Conservation (phyloP, 2,113 vertebrate species). For the Notarius quadriscutis region DNA sequence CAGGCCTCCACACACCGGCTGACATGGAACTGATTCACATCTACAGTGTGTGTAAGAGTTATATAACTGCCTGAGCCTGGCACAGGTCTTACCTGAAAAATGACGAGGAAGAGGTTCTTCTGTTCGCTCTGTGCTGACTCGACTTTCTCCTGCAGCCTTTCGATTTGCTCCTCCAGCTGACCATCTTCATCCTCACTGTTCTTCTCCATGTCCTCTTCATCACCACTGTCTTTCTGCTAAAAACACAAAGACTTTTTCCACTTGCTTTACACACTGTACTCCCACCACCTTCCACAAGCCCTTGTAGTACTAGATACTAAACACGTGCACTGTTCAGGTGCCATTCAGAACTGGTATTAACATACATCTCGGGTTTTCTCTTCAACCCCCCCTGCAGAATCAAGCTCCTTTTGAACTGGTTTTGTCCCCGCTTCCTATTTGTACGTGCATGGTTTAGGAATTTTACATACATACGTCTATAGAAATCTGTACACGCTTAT, state of each 20-base stretch:
- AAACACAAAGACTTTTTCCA: constrained; percentile 15
- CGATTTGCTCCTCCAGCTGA: constrained; percentile 93
- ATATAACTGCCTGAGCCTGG: background rate
- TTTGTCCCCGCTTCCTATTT: background rate
- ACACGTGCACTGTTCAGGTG: background rate
- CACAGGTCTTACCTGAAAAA: constrained; percentile 85
- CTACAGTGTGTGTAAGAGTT: background rate
- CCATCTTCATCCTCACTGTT: constrained; percentile 91
- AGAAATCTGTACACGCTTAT: background rate
- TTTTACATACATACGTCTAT: background rate
- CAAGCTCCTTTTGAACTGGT: background rate
- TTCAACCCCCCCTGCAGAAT: background rate
- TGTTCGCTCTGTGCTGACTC: constrained; percentile 97
- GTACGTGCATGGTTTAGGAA: background rate
- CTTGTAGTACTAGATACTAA: background rate
- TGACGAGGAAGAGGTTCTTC: constrained; percentile 97
- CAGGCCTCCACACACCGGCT: background rate
- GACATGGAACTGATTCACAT: background rate
- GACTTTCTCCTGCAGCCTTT: constrained; percentile 92
- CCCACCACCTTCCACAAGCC: background rate
- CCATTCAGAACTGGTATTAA: background rate
- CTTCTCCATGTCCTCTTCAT: constrained; percentile 87
- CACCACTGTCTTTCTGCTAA: constrained; percentile 83
- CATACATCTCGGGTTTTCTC: background rate
- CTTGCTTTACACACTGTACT: background rate